These are phyloP conservation scores for Andrena dorsata DNA, from an alignment of 2,888 invertebrate species.

Conservation along the genomic window DNA sequence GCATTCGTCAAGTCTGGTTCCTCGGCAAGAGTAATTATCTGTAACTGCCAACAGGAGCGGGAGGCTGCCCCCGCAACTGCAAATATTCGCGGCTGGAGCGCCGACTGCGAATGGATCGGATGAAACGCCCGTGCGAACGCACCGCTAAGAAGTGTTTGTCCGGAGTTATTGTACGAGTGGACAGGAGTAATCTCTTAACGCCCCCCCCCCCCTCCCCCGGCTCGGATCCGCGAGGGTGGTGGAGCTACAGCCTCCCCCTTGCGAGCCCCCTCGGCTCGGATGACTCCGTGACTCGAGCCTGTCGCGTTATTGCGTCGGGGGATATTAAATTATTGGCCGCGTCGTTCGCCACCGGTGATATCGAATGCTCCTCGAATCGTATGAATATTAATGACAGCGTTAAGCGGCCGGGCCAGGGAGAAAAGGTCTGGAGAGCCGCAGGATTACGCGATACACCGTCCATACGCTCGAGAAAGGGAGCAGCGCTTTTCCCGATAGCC, in stretches of 20 bases:
- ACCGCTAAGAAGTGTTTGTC: constrained; percentile 18
- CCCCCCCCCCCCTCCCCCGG: too few species aligned
- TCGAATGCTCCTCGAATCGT: constrained; percentile 61
- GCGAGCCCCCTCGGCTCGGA: constrained; percentile 17
- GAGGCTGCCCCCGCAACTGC: constrained; percentile 14
- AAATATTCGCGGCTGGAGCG: constrained; percentile 25
- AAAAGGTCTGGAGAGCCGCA: constrained; percentile 38
- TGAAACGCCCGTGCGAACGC: constrained; percentile 20
- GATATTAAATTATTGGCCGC: constrained; percentile 68
- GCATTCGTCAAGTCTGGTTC: background rate
- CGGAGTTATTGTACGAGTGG: constrained; percentile 34
- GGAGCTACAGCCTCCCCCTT: constrained; percentile 13
- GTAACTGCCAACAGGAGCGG: background rate
- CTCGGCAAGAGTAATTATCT: background rate
- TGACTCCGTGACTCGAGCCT: constrained; percentile 15
- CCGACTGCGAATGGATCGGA: constrained; percentile 13
- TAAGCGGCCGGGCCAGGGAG: constrained; percentile 41
- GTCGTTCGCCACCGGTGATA: constrained; percentile 52
- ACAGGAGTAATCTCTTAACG: constrained; percentile 66
- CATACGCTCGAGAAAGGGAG: constrained; percentile 10
- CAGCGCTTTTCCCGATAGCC: background rate
- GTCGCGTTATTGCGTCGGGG: constrained; percentile 44
- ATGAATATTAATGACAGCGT: constrained; percentile 69
- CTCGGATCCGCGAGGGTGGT: background rate
- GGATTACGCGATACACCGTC: constrained; percentile 56